phyloP scores from a whole-genome alignment of 2,888 invertebrate genomes.

The Notodonta dromedarius region DNA sequence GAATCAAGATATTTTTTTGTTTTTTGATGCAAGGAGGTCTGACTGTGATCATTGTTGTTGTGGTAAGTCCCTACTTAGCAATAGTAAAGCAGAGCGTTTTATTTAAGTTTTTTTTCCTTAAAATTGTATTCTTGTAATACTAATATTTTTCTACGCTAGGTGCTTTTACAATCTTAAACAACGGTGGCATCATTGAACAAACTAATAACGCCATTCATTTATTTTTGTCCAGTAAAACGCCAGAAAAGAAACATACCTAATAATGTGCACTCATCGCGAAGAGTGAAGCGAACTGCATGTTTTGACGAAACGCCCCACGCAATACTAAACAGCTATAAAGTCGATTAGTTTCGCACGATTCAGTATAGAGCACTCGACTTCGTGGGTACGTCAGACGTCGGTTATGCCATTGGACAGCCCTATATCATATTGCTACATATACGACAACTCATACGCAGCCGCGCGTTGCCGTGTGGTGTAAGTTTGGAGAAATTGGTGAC shows the following conservation, averaged over 20 bases:
- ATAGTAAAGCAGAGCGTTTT: too few species aligned
- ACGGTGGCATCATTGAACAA: neutral
- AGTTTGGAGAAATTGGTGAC: conserved; percentile 11
- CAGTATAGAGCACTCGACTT: conserved; percentile 36
- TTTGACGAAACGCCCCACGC: conserved; percentile 22
- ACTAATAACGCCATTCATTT: neutral
- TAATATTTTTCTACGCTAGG: too few species aligned
- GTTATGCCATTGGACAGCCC: conserved; percentile 32
- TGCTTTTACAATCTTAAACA: too few species aligned
- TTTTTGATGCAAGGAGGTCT: too few species aligned
- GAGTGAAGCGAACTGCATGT: conserved; percentile 17
- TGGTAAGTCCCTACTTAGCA: too few species aligned
- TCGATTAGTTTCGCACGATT: conserved; percentile 51
- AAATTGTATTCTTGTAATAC: too few species aligned
- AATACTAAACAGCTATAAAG: conserved; percentile 37
- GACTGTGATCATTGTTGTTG: too few species aligned
- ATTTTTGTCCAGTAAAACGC: conserved; percentile 1
- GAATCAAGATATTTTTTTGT: too few species aligned
- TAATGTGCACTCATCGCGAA: neutral
- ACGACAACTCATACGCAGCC: conserved; percentile 18
- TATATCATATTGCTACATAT: conserved; percentile 38
- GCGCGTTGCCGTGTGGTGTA: conserved; percentile 14
- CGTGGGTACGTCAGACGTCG: conserved; percentile 28
- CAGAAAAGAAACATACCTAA: neutral
- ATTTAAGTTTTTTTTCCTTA: too few species aligned